These are phyloP conservation scores for Propsilocerus akamusi DNA, from an alignment of 1,140 invertebrate species.

Conservation along the genomic window DNA sequence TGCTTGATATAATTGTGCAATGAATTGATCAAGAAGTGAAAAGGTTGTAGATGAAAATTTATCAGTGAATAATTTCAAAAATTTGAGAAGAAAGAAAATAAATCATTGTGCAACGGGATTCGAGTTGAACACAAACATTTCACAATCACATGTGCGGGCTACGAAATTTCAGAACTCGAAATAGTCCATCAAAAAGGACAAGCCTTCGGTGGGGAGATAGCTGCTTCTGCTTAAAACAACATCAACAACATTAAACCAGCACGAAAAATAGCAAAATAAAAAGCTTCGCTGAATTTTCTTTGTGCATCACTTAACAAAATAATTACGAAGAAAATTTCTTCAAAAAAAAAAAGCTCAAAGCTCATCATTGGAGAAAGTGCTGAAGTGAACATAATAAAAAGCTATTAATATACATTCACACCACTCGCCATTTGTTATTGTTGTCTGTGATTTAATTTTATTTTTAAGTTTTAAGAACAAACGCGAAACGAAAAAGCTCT, in stretches of 20 bases:
- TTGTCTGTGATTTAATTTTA: background rate
- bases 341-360: background rate
- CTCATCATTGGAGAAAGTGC: background rate
- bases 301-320: conserved; percentile 9
- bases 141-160: conserved; percentile 86
- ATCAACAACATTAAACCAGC: background rate
- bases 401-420: background rate
- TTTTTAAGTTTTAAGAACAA: background rate
- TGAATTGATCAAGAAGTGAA: too few species aligned
- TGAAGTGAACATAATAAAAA: background rate
- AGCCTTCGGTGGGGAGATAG: conserved; percentile 86
- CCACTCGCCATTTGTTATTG: too few species aligned
- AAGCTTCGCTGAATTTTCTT: background rate
- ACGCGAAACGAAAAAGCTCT: background rate
- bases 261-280: background rate
- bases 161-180: conserved; percentile 74
- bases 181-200: conserved; percentile 88
- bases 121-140: too few species aligned
- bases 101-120: too few species aligned
- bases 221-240: conserved; percentile 28
- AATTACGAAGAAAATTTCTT: background rate
- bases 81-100: too few species aligned
- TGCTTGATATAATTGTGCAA: too few species aligned
- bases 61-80: too few species aligned
- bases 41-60: too few species aligned